Evolutionary conservation across 2,113 vertebrate species (phyloP), one percentile per base, ranked within the genome.

Genomic region (Nerophis lumbriciformis): DNA sequence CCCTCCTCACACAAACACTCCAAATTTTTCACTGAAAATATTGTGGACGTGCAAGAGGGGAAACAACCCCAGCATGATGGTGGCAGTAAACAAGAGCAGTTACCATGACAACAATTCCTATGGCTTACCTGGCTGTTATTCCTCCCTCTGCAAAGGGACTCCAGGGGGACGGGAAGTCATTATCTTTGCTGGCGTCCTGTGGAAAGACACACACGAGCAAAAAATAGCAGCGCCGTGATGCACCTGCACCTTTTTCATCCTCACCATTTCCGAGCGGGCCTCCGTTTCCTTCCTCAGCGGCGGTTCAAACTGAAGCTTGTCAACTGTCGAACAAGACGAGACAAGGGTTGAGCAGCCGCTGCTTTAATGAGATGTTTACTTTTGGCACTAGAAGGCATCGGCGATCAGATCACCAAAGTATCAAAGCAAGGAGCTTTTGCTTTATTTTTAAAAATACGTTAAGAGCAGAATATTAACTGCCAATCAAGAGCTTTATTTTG

Each of bases 181-280:
- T 84, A 62, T 95, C 94, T 80, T 91, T 92, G 73, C 90, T 93
- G 49, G 94, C 83, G 54, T 94, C 93, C 96, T 99, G 75, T 63
- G 75, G 79, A 86, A 54, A 76, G 16, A 8, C 53, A 73, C 21
- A 62, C 53, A 71, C 16, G 62, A 50, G 69, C 51, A 70, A 21
- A 75, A 45, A 56, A 76, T 10, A 13, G 55, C 10, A 77, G 53
- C 62, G 5, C 5, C 28, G 19, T 11, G 13, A 57, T 35, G 60
- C n/a, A 62, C 8, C 13, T 44, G 11, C 1, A 47, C 35, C 37
- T 11, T 44, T 57, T 57, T 6, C 9, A 68, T 62, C 5, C 58
- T 86, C 69, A 98, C 95, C 94, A 96, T 93, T 89, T 98, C 95
- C 82, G 94, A 92, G 52, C 93, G 92, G 76, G 96, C 96, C 88